These are phyloP conservation scores for Onychomys torridus DNA, from an alignment of 2,797 vertebrate genomes.

Conservation along the genomic window DNA sequence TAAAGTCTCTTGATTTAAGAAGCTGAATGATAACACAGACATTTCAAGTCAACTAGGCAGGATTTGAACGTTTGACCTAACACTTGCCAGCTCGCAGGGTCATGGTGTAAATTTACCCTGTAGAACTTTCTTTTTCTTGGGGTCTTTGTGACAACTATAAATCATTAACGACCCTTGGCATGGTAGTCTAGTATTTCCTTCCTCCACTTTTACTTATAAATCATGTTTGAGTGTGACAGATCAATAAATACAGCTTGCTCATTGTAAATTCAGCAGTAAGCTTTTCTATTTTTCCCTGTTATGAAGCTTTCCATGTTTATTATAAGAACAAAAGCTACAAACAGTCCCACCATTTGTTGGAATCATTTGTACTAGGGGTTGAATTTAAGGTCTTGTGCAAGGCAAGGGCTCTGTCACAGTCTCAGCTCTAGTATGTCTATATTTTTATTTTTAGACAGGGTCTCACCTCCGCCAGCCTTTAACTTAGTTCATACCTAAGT, in stretches of 20 bases:
- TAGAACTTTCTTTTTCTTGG: background rate
- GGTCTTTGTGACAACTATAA: conserved; percentile 16
- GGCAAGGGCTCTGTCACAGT: too few species aligned
- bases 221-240: background rate
- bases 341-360: background rate
- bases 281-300: background rate
- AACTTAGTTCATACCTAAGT: background rate
- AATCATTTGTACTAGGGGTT: background rate
- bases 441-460: background rate
- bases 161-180: background rate
- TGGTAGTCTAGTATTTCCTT: background rate
- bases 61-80: background rate
- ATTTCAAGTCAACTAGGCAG: background rate
- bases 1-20: conserved; percentile 31
- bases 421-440: background rate
- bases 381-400: background rate
- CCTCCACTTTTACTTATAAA: background rate
- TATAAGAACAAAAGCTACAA: background rate
- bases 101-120: background rate
- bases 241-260: conserved; percentile 25
- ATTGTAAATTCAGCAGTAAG: conserved; percentile 44
- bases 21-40: background rate
- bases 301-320: conserved; percentile 3
- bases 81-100: background rate
- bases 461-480: background rate